phyloP scores from a whole-genome alignment of 1,140 invertebrate species.

The Drosophila guanche region DNA sequence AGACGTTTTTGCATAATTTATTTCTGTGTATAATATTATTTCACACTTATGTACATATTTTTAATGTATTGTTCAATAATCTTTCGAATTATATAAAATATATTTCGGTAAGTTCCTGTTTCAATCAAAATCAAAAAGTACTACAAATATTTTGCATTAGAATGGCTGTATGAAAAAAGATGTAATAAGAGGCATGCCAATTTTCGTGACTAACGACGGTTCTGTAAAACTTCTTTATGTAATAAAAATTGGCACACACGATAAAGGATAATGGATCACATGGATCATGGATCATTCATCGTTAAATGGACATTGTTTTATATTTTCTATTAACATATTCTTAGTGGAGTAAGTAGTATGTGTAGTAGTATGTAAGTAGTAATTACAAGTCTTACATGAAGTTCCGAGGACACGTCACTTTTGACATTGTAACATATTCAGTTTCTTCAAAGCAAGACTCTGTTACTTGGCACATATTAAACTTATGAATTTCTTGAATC shows the following conservation, averaged over 20 bases:
- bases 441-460: constrained; percentile 1
- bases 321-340: not conserved
- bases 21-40: too few relatives aligned
- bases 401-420: constrained; percentile 33
- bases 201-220: too few relatives aligned
- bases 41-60: constrained; percentile 38
- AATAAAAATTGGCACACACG: too few relatives aligned
- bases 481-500: constrained; percentile 28
- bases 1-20: not conserved
- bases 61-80: constrained; percentile 43
- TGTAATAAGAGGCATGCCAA: too few relatives aligned
- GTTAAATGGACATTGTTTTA: too few relatives aligned
- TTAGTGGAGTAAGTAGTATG: too few relatives aligned
- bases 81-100: constrained; percentile 18
- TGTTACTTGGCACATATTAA: constrained; percentile 7
- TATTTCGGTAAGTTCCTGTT: constrained; percentile 4
- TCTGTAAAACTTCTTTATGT: too few relatives aligned
- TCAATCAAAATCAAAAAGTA: too few relatives aligned
- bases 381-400: constrained; percentile 36
- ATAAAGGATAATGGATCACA: too few relatives aligned
- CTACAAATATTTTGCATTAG: too few relatives aligned
- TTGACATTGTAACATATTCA: constrained; percentile 25
- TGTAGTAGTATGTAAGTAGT: not conserved
- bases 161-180: too few relatives aligned
- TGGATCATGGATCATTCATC: too few relatives aligned